These are phyloP conservation scores for Sorex fumeus DNA, from an alignment of 2,113 vertebrate genomes.

Conservation along the genomic window DNA sequence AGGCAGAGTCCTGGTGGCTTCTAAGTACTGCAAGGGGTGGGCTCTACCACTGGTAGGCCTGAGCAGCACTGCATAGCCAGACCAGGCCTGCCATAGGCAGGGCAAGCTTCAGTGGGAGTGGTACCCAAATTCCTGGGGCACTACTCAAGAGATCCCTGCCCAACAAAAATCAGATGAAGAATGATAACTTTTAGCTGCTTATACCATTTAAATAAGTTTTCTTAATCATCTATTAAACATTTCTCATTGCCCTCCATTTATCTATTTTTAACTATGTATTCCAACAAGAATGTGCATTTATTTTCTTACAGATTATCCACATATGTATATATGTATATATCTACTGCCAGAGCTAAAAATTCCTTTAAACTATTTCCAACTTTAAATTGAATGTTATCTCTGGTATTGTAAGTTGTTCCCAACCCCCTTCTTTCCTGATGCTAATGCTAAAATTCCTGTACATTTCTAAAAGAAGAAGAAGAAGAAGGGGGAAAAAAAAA, in stretches of 20 bases:
- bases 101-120: no score
- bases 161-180: no score
- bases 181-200: conserved; percentile 7
- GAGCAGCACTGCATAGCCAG: no score
- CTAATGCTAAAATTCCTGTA: conserved; percentile 45
- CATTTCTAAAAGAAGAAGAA: not conserved
- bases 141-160: no score
- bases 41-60: no score
- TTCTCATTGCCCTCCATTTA: not conserved
- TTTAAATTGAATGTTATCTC: conserved; percentile 16
- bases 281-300: not conserved
- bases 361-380: conserved; percentile 16
- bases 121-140: no score
- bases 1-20: no score
- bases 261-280: not conserved
- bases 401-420: not conserved
- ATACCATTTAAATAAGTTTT: not conserved
- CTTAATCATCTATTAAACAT: conserved; percentile 18
- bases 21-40: no score
- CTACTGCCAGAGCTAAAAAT: conserved; percentile 14
- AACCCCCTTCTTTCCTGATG: not conserved
- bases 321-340: not conserved
- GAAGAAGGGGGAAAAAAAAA: not conserved
- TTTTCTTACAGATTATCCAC: not conserved
- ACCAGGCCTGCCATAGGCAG: no score